These are phyloP conservation scores for Lycodopsis pacificus DNA, from an alignment of 2,797 vertebrate genomes.

Conservation along the genomic window DNA sequence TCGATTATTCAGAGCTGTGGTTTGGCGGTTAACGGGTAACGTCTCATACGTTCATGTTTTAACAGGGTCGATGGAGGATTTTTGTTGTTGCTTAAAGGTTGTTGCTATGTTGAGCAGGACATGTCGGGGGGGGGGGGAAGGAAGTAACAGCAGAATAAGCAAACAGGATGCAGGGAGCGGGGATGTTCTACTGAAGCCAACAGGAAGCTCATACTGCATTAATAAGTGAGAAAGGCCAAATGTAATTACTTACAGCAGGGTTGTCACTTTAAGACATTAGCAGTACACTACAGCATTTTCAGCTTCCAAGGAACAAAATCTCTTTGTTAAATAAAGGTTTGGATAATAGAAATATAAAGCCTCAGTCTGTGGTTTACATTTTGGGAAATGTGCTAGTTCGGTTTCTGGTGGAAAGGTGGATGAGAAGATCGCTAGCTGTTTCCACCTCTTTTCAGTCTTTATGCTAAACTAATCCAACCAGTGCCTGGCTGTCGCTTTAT, in stretches of 20 bases:
- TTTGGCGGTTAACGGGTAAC: not conserved
- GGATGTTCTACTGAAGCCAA: conserved; percentile 43
- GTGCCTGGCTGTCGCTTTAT: not conserved
- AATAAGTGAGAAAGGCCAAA: conserved; percentile 52
- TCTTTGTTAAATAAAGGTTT: conserved; percentile 24
- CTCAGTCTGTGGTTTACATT: not conserved
- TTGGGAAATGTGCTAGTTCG: not conserved
- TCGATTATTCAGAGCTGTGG: not conserved
- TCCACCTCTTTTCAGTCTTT: not conserved
- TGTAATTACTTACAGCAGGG: conserved; percentile 33
- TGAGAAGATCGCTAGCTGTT: not conserved
- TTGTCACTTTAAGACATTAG: conserved; percentile 33
- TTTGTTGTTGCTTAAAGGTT: not conserved
- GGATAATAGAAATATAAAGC: conserved; percentile 15
- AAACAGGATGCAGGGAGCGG: conserved; percentile 80
- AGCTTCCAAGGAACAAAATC: conserved; percentile 14
- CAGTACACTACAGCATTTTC: conserved; percentile 9
- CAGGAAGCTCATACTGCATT: conserved; percentile 68
- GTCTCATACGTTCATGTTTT: conserved; percentile 7
- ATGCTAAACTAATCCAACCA: not conserved
- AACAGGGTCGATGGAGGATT: not conserved
- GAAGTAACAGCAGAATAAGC: conserved; percentile 75
- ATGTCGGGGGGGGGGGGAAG: conserved; percentile 69
- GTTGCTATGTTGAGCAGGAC: conserved; percentile 50
- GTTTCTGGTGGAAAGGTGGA: not conserved